These are phyloP conservation scores for Parotia lawesii DNA, from an alignment of 2,113 vertebrate genomes.

Conservation along the genomic window DNA sequence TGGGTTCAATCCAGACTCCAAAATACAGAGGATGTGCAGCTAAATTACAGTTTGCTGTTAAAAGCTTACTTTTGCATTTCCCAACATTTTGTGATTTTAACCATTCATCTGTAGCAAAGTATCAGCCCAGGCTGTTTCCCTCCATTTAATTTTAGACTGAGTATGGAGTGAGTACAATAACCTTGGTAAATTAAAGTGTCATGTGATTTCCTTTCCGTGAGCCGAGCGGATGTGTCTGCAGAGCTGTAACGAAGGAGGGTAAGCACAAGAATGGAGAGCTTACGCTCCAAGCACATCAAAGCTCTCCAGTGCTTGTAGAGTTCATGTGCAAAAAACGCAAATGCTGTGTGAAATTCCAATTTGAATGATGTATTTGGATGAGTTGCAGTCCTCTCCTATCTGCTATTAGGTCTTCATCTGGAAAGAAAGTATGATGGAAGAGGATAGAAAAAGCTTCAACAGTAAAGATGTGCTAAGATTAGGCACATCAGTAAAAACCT, in stretches of 20 bases:
- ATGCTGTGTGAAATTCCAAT: background rate
- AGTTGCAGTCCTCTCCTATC: background rate
- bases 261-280: background rate
- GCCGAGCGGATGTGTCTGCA: background rate
- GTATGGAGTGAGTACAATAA: slow-evolving; percentile 23
- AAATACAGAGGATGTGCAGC: background rate
- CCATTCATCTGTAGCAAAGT: background rate
- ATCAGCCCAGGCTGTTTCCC: background rate
- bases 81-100: background rate
- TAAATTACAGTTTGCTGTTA: background rate
- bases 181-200: slow-evolving; percentile 18
- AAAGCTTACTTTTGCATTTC: background rate
- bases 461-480: slow-evolving; percentile 1
- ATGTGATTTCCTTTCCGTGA: slow-evolving; percentile 11
- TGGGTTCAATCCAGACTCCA: background rate
- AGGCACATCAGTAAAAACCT: background rate
- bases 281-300: background rate
- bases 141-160: slow-evolving; percentile 16
- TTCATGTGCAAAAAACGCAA: background rate
- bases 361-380: background rate
- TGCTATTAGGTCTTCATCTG: background rate
- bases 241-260: background rate
- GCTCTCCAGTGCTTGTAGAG: background rate
- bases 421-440: background rate
- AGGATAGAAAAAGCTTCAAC: background rate